A percentile compares a stretch with the other conserved stretches of the same genome.
phyloP scores from a whole-genome alignment of 2,888 invertebrate genomes.

The Idaea straminata region DNA sequence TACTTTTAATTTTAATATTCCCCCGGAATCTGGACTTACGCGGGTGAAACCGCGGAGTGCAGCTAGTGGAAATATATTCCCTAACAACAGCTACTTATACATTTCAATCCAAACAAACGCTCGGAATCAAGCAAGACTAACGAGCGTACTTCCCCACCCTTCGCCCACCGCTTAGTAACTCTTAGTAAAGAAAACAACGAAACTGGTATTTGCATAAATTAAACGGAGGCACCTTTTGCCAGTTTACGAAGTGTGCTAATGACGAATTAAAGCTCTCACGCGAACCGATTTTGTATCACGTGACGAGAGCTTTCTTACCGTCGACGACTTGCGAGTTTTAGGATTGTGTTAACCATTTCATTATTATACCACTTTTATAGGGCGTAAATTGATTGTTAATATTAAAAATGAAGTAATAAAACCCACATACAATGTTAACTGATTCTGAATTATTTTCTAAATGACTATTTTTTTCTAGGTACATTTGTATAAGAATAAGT shows the following conservation, averaged over 20 bases:
- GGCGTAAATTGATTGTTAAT: background rate
- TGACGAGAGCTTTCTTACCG: slow-evolving; percentile 33
- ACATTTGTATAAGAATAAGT: too few species aligned
- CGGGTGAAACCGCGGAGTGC: too few species aligned
- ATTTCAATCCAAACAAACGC: background rate
- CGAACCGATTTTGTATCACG: slow-evolving; percentile 53
- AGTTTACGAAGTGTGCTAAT: slow-evolving; percentile 64
- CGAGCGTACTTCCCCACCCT: slow-evolving; percentile 10
- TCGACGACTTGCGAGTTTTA: slow-evolving; percentile 20
- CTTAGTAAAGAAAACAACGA: slow-evolving; percentile 66
- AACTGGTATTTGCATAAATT: slow-evolving; percentile 74
- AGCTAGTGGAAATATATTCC: background rate
- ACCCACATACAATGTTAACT: background rate
- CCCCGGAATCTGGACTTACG: too few species aligned
- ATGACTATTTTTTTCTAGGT: background rate
- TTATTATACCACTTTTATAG: background rate
- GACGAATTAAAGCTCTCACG: slow-evolving; percentile 58
- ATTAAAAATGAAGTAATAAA: background rate
- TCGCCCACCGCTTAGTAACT: slow-evolving; percentile 43
- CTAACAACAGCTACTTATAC: background rate
- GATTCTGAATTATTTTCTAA: background rate
- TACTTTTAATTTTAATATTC: too few species aligned
- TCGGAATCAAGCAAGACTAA: background rate
- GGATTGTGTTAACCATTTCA: slow-evolving; percentile 7
- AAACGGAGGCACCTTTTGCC: slow-evolving; percentile 59